Base-by-base conservation (phyloP, 2,113 vertebrate species). In the Esox niger region DNA sequence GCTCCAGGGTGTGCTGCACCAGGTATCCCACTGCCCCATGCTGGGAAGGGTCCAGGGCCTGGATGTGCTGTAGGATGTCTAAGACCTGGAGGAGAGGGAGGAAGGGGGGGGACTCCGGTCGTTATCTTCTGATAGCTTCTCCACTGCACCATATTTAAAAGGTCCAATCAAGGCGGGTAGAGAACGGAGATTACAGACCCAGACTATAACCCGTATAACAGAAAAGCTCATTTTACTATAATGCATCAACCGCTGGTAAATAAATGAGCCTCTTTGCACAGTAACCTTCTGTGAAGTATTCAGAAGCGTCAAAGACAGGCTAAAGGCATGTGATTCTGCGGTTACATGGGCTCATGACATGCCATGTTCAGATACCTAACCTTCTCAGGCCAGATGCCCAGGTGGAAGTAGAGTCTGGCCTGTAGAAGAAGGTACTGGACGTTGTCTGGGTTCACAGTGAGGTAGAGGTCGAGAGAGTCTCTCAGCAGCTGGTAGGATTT, bases 321-420 rank as follows among this genome's bases (percentile, higher is more conserved):
- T 43, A 17, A 43, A 43, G 38, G 13, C 15, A 43, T 43, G 17
- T 43, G 15, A 15, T 43, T n/a, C n/a, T n/a, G n/a, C n/a, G n/a
- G n/a, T n/a, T 43, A 43, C 38, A 15, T 15, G 38, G 38, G 38
- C 17, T 43, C 38, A 43, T 43, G 38, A 43, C 17, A 13, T 38
- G 35, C 35, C 35, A 38, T 15, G 10, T 38, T 38, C 3, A 30
- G 15, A 21, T n/a, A 65, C 31, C 66, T 85, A 88, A 99, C 97
- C 95, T 99, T 99, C 90, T 99, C 97, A 78, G 97, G 97, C 96
- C 96, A 98, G 88, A 99, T 98, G 72, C 97, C 97, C 83, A 99
- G 88, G 79, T 98, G 96, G 91, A 99, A 99, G 89, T 99, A 99
- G 3, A 99, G 88, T 57, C 97, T 91, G 49, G 96, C 97, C 73